Evolutionary conservation across 2,113 vertebrate species (phyloP), one percentile per base, ranked within the genome.

Genomic region (Nannospalax galili): DNA sequence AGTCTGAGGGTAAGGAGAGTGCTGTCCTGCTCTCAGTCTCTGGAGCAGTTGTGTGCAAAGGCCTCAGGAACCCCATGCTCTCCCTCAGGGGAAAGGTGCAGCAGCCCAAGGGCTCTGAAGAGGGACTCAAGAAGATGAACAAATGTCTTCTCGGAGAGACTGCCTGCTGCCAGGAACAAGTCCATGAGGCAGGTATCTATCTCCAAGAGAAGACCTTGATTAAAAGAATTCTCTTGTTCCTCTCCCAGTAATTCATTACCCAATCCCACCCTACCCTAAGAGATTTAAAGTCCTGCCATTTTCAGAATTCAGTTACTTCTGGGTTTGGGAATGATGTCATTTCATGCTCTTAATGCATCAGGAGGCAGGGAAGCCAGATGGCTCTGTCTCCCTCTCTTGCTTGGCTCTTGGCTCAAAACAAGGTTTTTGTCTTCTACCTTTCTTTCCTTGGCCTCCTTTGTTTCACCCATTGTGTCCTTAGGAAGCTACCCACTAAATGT

Each of bases 281-380:
- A 80, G 11, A 70, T 5, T 58, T 87, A 20, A 88, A 92, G 48
- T 7, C 42, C 69, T 89, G 35, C 85, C n/a, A n/a, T 40, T 94
- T 96, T 92, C 74, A 95, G 89, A 91, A 62, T 94, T 62, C 52
- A 93, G 88, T 92, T 79, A 56, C 74, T 81, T 90, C 67, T 58
- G 73, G 40, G 22, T 67, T 60, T 75, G 35, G 8, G 15, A 17
- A 82, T 62, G 69, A 90, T 60, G 16, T 82, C 58, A 14, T 28
- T 90, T 86, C 62, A 74, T 86, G 40, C 12, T 88, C 62, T 93
- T 32, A 37, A 40, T 40, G 73, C 37, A 12, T 0, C 79, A 42
- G 74, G 90, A 94, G 37, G 28, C 42, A 85, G 48, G 62, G 45
- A 94, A 64, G 42, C n/a, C 77, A 67, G 77, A 64, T 6, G 78